phyloP scores from a whole-genome alignment of 92 coral and sea anemone genomes.

The Umimayanthus chanpuru region DNA sequence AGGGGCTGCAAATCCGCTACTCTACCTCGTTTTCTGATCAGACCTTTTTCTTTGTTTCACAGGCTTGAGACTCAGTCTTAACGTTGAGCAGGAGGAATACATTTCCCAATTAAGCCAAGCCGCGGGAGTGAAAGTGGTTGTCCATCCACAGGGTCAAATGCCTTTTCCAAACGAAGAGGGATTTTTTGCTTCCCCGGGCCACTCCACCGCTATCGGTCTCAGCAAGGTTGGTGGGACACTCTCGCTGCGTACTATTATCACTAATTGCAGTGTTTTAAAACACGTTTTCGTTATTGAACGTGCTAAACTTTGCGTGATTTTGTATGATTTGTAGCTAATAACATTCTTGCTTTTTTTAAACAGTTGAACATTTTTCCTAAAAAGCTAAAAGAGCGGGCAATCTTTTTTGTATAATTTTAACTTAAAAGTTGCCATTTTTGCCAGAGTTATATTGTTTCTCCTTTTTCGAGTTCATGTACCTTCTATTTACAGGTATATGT shows the following conservation, averaged over 20 bases:
- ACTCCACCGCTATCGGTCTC: slow-evolving; percentile 33
- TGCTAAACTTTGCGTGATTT: too few relatives aligned
- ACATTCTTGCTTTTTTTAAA: neutral
- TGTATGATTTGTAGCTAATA: neutral
- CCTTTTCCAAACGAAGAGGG: slow-evolving; percentile 43
- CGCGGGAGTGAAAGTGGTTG: slow-evolving; percentile 34
- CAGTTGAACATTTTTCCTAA: neutral
- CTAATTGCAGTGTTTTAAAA: neutral
- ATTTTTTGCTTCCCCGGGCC: slow-evolving; percentile 33
- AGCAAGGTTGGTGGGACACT: slow-evolving; percentile 7
- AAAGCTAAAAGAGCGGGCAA: neutral
- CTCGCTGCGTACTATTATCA: too few relatives aligned
- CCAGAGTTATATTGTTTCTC: neutral
- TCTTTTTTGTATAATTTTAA: too few relatives aligned
- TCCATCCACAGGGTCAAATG: slow-evolving; percentile 34
- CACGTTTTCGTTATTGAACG: neutral
- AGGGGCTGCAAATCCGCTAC: too few relatives aligned
- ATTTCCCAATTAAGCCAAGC: slow-evolving; percentile 31
- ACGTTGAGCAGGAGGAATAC: slow-evolving; percentile 38
- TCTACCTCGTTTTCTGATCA: neutral
- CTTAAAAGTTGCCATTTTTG: neutral
- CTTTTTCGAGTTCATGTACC: neutral
- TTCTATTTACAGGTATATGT: too few relatives aligned
- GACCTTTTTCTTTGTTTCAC: neutral
- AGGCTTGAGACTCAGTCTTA: slow-evolving; percentile 37